These are phyloP conservation scores for Actinemys pallida DNA, from an alignment of 2,113 vertebrate genomes.

Conservation along the genomic window DNA sequence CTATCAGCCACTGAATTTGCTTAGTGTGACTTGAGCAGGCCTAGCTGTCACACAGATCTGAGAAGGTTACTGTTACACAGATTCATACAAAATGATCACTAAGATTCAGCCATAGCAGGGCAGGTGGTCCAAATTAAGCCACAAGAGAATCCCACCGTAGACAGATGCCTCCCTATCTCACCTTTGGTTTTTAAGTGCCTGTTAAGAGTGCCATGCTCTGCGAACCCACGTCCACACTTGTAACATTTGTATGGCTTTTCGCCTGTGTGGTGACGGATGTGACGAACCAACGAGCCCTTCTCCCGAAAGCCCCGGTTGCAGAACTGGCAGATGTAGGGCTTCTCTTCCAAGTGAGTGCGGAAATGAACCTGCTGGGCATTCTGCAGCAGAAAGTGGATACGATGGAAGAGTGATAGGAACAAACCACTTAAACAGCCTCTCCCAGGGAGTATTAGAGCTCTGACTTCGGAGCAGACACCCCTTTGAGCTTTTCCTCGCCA, in stretches of 20 bases:
- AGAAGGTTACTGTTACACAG: not conserved
- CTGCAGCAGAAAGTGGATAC: constrained; percentile 68
- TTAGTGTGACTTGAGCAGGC: not conserved
- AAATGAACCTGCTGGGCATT: constrained; percentile 97
- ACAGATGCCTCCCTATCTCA: constrained; percentile 43
- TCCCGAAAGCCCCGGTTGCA: constrained; percentile 95
- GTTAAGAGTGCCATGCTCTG: constrained; percentile 96
- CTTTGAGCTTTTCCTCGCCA: not conserved
- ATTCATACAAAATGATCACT: not conserved
- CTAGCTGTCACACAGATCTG: not conserved
- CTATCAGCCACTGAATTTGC: not conserved
- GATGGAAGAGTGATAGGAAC: not conserved
- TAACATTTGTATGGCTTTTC: constrained; percentile 97
- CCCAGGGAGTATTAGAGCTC: not conserved
- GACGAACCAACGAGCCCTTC: constrained; percentile 95
- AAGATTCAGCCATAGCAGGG: not conserved
- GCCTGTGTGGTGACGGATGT: constrained; percentile 95
- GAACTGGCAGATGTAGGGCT: constrained; percentile 91
- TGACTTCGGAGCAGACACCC: rapidly evolving
- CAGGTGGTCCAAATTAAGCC: not conserved
- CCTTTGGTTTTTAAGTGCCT: constrained; percentile 96
- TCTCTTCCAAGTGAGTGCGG: constrained; percentile 92
- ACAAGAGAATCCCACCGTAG: not conserved
- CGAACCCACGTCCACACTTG: constrained; percentile 92
- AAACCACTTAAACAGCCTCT: rapidly evolving